Conservation (phyloP, 2,113 vertebrate genomes). For the Cebidichthys violaceus region DNA sequence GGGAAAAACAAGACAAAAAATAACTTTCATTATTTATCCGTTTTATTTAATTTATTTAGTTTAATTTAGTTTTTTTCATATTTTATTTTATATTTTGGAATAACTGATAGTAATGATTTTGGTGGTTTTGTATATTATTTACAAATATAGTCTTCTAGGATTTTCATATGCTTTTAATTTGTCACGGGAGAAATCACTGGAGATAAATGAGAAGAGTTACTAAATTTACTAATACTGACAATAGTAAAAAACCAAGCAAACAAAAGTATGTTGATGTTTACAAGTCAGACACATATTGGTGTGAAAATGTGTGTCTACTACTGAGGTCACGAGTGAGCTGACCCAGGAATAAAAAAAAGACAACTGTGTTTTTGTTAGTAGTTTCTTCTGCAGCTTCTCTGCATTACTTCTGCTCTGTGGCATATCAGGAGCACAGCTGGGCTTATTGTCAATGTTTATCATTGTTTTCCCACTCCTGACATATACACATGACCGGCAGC, state of each 20-base stretch:
- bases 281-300: not conserved
- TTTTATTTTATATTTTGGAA: not conserved
- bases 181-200: not conserved
- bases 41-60: not conserved
- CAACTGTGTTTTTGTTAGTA: not conserved
- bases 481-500: slow-evolving; percentile 61
- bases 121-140: not conserved
- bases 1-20: not conserved
- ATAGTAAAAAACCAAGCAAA: not conserved
- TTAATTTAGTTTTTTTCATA: not conserved
- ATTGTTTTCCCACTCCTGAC: slow-evolving; percentile 60
- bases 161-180: not conserved
- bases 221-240: not conserved
- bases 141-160: not conserved
- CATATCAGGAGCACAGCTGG: slow-evolving; percentile 52
- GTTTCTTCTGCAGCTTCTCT: slow-evolving; percentile 25
- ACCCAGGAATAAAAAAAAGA: slow-evolving; percentile 15
- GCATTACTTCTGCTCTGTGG: slow-evolving; percentile 67
- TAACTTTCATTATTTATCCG: not conserved
- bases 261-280: not conserved
- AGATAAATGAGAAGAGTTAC: not conserved
- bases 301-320: not conserved
- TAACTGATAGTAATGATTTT: not conserved
- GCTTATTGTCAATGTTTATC: slow-evolving; percentile 67
- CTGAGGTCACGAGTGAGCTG: slow-evolving; percentile 1